Conservation (phyloP, 2,888 invertebrate genomes). For the Aspidiotus destructor region DNA sequence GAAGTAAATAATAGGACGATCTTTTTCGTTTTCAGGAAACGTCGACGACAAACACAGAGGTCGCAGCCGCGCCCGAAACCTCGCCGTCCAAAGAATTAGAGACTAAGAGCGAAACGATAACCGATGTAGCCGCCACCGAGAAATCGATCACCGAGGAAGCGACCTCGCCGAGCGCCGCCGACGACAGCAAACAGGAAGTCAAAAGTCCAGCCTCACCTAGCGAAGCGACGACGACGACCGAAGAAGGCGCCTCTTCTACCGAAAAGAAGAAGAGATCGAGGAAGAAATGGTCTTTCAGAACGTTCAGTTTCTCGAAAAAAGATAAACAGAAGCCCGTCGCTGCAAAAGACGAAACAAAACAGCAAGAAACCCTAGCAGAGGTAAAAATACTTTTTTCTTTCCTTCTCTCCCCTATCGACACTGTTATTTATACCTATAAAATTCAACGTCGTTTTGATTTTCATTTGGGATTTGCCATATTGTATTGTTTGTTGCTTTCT, state of each 20-base stretch:
- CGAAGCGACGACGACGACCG: conserved; percentile 25
- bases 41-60: background rate
- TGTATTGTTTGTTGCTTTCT: no score
- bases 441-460: no score
- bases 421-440: no score
- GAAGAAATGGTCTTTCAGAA: conserved; percentile 84
- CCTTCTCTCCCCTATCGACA: background rate
- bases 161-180: conserved; percentile 46
- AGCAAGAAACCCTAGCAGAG: conserved; percentile 32
- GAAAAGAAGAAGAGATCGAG: conserved; percentile 46
- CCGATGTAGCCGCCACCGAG: background rate
- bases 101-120: background rate
- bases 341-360: conserved; percentile 48
- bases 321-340: conserved; percentile 66
- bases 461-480: no score
- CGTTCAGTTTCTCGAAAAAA: conserved; percentile 76
- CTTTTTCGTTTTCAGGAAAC: no score
- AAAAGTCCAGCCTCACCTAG: conserved; percentile 19
- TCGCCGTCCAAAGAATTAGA: background rate
- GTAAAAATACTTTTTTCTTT: conserved; percentile 24
- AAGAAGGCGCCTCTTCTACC: conserved; percentile 30
- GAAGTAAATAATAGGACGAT: no score
- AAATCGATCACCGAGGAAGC: conserved; percentile 36
- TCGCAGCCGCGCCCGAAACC: background rate
- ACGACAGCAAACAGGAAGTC: conserved; percentile 13